These are phyloP conservation scores for Augochlorella aurata DNA, from an alignment of 2,888 invertebrate species.

Conservation along the genomic window DNA sequence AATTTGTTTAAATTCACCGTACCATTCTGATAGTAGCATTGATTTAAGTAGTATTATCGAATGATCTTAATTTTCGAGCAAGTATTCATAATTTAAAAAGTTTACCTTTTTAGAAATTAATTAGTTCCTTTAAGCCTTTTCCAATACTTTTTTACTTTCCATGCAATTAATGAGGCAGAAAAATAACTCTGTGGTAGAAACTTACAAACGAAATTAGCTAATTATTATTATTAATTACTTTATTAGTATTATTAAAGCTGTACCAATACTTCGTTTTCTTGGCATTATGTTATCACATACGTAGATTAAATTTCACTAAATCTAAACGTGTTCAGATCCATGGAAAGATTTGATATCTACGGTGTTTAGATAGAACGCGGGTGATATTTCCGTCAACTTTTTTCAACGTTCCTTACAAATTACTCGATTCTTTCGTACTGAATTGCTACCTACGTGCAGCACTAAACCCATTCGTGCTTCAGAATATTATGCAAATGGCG, in stretches of 20 bases:
- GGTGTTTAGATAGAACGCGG: not conserved
- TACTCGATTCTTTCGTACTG: not conserved
- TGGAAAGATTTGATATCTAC: not conserved
- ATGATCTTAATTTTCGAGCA: not conserved
- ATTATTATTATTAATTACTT: no score
- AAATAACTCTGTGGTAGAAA: no score
- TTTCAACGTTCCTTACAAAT: not conserved
- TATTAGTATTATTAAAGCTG: no score
- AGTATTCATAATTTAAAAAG: not conserved
- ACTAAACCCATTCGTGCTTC: not conserved
- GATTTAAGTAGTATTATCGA: not conserved
- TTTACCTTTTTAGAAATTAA: not conserved
- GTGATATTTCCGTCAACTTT: not conserved
- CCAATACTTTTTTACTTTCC: not conserved
- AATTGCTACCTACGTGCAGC: not conserved
- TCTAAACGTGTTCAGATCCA: no score
- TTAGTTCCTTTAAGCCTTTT: not conserved
- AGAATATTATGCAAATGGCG: conserved; percentile 4
- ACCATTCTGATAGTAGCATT: not conserved
- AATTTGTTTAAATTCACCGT: not conserved
- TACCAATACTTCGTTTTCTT: not conserved
- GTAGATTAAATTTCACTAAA: not conserved
- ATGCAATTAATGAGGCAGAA: not conserved
- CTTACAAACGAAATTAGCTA: no score
- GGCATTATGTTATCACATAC: not conserved